These are phyloP conservation scores for Phyllopteryx taeniolatus DNA, from an alignment of 2,113 vertebrate genomes.

Conservation along the genomic window DNA sequence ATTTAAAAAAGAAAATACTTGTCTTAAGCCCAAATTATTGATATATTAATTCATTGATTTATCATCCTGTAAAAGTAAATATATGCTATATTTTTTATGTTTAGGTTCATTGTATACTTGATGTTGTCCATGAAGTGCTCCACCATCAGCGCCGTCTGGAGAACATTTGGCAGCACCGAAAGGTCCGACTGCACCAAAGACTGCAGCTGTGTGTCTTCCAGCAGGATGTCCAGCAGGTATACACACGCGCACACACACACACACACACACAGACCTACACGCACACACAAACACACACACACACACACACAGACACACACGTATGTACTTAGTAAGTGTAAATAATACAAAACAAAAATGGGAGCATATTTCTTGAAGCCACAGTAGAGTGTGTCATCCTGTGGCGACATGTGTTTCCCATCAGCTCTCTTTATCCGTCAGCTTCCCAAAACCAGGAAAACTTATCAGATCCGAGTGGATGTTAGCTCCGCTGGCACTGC, in stretches of 20 bases:
- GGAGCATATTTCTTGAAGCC: slow-evolving; percentile 9
- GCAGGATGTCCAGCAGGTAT: slow-evolving; percentile 97
- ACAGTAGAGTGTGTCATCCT: slow-evolving; percentile 23
- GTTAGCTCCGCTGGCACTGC: slow-evolving; percentile 3
- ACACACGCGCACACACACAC: neutral
- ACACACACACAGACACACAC: slow-evolving; percentile 6
- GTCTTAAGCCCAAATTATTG: neutral
- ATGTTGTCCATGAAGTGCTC: slow-evolving; percentile 94
- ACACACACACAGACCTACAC: slow-evolving; percentile 2
- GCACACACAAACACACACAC: slow-evolving; percentile 1
- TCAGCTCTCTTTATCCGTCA: neutral
- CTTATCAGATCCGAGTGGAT: slow-evolving; percentile 10
- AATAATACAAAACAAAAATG: slow-evolving; percentile 1
- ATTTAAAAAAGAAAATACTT: too few relatives aligned
- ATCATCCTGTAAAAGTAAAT: neutral
- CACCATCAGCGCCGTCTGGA: slow-evolving; percentile 94
- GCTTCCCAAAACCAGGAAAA: slow-evolving; percentile 4
- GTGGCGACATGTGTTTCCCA: slow-evolving; percentile 6
- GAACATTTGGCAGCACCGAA: slow-evolving; percentile 96
- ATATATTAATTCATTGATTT: neutral
- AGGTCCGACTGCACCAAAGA: slow-evolving; percentile 93
- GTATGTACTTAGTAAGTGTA: neutral
- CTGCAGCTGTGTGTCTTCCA: slow-evolving; percentile 98
- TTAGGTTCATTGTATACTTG: slow-evolving; percentile 89
- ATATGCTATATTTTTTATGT: neutral